Base-by-base conservation (phyloP, 1,140 invertebrate species). In the Hyposmocoma kahamanoa region DNA sequence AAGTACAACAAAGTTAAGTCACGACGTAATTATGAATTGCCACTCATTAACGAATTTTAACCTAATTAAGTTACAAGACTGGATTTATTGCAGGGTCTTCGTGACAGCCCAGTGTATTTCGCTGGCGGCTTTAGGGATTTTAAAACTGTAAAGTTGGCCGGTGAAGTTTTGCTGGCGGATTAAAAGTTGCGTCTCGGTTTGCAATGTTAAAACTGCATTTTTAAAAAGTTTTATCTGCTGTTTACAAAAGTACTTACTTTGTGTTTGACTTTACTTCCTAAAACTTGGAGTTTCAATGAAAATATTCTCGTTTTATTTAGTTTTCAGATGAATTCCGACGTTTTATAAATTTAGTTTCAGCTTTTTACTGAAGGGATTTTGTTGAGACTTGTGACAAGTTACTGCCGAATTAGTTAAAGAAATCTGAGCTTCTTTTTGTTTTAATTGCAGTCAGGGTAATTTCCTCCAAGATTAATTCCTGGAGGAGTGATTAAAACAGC, bases 151-250 rank as follows among this genome's bases (percentile, higher is more conserved):
- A 53, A 67, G 59, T 72, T 54, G 54, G 47, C 41, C 45, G 43
- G 60, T 42, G 47, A 61, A 76, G 59, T 76, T 59, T 67, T 42
- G 59, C 50, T 55, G 59, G 57, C 59, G 68, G 68, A 76, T 76
- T 72, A 71, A 72, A 72, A 69, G 66, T 67, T 72, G 50, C 60
- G 22, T 47, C 45, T 28, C 64, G 55, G 67, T 71, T 73, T 66
- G 49, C 64, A 66, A 59, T 66, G 65, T 73, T 68, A 61, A 63
- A 72, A 67, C 53, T 70, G 67, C 53, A 66, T 69, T 76, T 73
- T 65, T 46, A 55, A 52, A 52, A 60, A 62, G 56, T 64, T 68
- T 59, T 55, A 59, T 68, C 48, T 52, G 36, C 48, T 56, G 52
- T 61, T 53, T 50, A 55, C 48, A 53, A 51, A 64, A 64, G 56